These are phyloP conservation scores for Graptemys geographica DNA, from an alignment of 2,797 vertebrate genomes.

Conservation along the genomic window DNA sequence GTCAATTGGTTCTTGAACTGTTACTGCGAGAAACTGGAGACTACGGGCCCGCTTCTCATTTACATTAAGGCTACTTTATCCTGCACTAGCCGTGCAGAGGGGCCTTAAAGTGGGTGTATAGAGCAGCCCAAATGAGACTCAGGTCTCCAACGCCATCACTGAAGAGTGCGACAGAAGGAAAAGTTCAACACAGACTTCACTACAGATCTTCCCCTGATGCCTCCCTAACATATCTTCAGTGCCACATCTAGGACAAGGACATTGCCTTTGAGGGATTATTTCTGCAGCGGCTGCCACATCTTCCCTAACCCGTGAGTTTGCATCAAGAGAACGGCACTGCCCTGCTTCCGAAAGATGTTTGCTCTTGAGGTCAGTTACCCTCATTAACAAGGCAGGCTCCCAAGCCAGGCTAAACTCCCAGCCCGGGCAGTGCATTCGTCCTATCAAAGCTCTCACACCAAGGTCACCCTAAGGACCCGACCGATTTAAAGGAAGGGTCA, in stretches of 20 bases:
- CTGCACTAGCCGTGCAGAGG: neutral
- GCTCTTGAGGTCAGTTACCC: neutral
- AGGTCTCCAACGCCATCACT: neutral
- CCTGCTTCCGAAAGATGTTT: neutral
- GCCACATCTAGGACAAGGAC: neutral
- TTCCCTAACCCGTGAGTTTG: neutral
- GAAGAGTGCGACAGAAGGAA: neutral
- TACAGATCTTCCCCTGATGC: neutral
- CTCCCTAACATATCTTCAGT: neutral
- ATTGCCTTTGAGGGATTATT: neutral
- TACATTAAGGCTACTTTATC: neutral
- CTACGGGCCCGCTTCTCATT: neutral
- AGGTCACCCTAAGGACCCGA: neutral
- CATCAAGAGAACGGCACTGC: neutral
- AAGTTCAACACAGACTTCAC: neutral
- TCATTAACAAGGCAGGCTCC: neutral
- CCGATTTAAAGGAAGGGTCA: neutral
- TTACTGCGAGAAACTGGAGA: neutral
- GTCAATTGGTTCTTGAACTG: neutral
- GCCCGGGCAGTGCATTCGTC: neutral
- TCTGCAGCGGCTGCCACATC: neutral
- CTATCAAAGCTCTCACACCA: neutral
- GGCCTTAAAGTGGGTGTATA: neutral
- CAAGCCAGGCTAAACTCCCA: neutral
- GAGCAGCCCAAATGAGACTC: neutral